Evolutionary conservation across 2,113 vertebrate genomes (phyloP), one percentile per base, ranked within the genome.

Genomic region (Crotalus tigris): DNA sequence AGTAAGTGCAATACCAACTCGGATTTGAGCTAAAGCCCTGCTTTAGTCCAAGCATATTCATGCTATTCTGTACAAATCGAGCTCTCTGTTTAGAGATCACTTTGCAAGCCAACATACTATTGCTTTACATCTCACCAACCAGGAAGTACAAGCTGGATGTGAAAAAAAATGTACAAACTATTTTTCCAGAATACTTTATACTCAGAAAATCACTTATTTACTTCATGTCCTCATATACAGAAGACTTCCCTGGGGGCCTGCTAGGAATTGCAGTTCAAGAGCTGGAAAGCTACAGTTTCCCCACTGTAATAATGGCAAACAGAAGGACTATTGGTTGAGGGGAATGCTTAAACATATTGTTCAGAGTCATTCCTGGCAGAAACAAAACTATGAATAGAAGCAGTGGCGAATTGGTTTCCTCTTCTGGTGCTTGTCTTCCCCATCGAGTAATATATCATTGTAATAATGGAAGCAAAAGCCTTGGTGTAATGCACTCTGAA

Each of bases 401-500:
- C 3, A 2, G 95, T 94, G 92, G 17, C 4, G 59, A 49, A 46
- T 33, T 33, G 46, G 61, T 85, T 94, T 57, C 94, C 91, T 92
- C 49, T 95, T 95, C 95, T 91, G 94, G 61, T 61, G 90, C 81
- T 93, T 91, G 75, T 93, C 94, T 94, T 89, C 91, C 90, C 94
- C 94, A 93, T 90, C 91, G 87, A 95, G 94, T 93, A 92, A 39
- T 96, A 95, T 85, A 97, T 96, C 96, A 95, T 88, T 94, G 95
- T 95, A 93, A 95, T 95, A 61, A 89, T 93, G 92, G 95, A 91
- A 93, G 89, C 92, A 91, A 94, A 95, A 95, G 94, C 93, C 95
- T 61, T 26, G 0, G 19, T 64, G 95, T 95, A 96, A 97, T 96
- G 96, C 93, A 95, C 95, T 95, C 93, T 94, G 95, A 96, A 95